Evolutionary conservation across 2,797 vertebrate species (phyloP), one percentile per base, ranked within the genome.

Genomic region (Leptodactylus fallax): DNA sequence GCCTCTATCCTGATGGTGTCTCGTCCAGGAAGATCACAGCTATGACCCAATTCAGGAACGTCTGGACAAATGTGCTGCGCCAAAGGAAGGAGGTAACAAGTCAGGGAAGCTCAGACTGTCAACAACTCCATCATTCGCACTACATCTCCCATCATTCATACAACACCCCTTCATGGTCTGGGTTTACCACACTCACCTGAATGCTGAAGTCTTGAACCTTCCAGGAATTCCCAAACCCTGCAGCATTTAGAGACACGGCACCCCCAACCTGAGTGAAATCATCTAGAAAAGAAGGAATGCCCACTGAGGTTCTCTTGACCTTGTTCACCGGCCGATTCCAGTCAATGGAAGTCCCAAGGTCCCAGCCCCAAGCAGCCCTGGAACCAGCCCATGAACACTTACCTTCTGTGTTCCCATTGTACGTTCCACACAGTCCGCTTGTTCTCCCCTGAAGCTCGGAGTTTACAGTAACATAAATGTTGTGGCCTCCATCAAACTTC

Each of bases 221-320:
- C 98, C 98, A 99, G 7, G 97, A 97, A 88, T 96, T 97, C 21
- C 96, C 97, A 53, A 99, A 98, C 85, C 94, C 94, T 21, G 97
- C 93, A 0, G 96, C 95, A 0, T 93, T 93, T 0, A 89, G 81
- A 0, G 94, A 94, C 25, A 96, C 78, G 0, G 86, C 90, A 79
- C 97, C 96, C 0, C 85, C 89, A 0, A 79, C 90, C 7, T 79
- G 94, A 21, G 93, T 88, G 85, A 98, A 98, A 90, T 98, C 98
- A 89, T 98, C 98, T 98, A 91, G 69, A 69, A 78, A 2, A n/a
- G 55, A 74, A 60, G 19, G 6, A 36, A 21, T 21, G 17, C 17
- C 45, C 36, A 51, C 6, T 25, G n/a, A 55, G 49, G 11, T 49
- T 25, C n/a, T 67, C 23, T 5, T 12, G 10, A 27, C 13, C 13